These are phyloP conservation scores for Balaeniceps rex DNA, from an alignment of 2,113 vertebrate species.

Conservation along the genomic window DNA sequence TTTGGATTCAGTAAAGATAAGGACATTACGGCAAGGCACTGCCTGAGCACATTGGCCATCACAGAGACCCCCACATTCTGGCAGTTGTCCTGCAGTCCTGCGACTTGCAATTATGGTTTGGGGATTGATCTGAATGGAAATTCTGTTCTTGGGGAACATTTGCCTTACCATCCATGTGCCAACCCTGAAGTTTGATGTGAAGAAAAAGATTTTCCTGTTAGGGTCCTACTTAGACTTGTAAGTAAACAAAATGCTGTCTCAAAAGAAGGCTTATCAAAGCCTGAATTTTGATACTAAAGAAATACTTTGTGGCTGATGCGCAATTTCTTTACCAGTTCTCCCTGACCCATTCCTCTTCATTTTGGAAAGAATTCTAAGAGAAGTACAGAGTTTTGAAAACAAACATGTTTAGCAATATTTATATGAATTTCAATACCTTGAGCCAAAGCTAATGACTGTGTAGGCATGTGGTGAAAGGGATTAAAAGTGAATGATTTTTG, in stretches of 20 bases:
- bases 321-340: not conserved
- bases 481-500: not conserved
- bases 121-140: not conserved
- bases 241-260: not conserved
- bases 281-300: not conserved
- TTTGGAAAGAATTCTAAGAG: not conserved
- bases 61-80: not conserved
- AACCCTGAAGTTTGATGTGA: not conserved
- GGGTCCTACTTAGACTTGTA: not conserved
- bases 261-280: not conserved
- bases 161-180: not conserved
- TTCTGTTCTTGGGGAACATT: not conserved
- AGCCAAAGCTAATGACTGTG: not conserved
- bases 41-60: not conserved
- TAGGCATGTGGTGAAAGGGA: not conserved
- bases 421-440: not conserved
- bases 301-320: not conserved
- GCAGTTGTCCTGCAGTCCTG: not conserved
- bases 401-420: not conserved
- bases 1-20: not conserved
- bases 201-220: not conserved
- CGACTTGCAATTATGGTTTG: not conserved
- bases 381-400: not conserved
- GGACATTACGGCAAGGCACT: fast-evolving
- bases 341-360: not conserved